phyloP scores from a whole-genome alignment of 1,140 invertebrate genomes.

The Triops cancriformis region DNA sequence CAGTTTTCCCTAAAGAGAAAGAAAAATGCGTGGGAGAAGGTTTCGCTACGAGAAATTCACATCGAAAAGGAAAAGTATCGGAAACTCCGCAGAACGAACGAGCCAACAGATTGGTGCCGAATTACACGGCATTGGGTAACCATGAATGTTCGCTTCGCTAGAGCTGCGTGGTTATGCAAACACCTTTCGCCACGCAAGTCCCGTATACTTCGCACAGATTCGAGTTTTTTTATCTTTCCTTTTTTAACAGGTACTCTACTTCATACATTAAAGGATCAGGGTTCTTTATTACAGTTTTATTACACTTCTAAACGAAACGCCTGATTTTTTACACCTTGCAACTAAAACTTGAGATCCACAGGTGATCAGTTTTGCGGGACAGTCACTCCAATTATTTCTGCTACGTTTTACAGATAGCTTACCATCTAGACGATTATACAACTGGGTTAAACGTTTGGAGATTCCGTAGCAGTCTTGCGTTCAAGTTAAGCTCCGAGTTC shows the following conservation, averaged over 20 bases:
- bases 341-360: not conserved
- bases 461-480: no score
- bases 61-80: not conserved
- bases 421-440: no score
- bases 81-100: not conserved
- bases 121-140: not conserved
- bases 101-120: no score
- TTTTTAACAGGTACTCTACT: no score
- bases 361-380: not conserved
- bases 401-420: not conserved
- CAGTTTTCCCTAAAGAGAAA: not conserved
- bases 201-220: no score
- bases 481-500: no score
- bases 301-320: no score
- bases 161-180: not conserved
- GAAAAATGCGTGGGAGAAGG: not conserved
- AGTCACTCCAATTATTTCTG: not conserved
- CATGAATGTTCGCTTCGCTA: not conserved
- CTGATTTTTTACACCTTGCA: not conserved
- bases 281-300: no score
- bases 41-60: not conserved
- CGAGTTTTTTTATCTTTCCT: no score
- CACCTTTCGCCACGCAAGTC: not conserved
- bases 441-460: no score
- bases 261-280: no score